Evolutionary conservation across 2,888 invertebrate species (phyloP), one percentile per base, ranked within the genome.

Genomic region (Chrysomela aeneicollis): DNA sequence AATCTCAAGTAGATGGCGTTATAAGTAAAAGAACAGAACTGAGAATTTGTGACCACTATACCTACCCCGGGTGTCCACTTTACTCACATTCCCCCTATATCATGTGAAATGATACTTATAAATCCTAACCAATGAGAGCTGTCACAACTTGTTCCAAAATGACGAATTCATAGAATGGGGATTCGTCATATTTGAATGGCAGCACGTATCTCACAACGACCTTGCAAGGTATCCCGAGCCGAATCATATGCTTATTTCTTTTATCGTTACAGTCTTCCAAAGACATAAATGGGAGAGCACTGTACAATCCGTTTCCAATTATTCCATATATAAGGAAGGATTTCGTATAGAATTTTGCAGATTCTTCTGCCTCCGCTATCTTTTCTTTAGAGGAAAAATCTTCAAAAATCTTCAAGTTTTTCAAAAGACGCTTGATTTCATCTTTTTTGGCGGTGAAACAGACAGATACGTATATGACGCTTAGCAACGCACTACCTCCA

Each of bases 161-260:
- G 12, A 69, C 63, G 6, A 73, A n/a, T 54, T 70, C 62, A 4
- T 61, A 60, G n/a, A 66, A 47, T 2, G 76, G 75, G 1, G 61
- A 64, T 4, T 42, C 60, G 59, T 76, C 73, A 47, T 62, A 71
- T 22, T 63, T 65, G 52, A 76, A 73, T 1, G 75, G 75, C 22
- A 74, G 53, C 19, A 74, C 50, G 47, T 64, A 68, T 32, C 69
- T 54, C 2, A 66, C 64, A 0, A 75, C 66, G 10, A 68, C 37
- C 9, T 71, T 70, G 50, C 76, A 77, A 10, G 76, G 73, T 42
- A 76, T 71, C 6, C 74, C 75, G 49, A 70, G 64, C 35, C 67
- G 65, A 4, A 67, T 50, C 73, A 74, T 75, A 21, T 72, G 71
- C 18, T 35, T 49, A 1, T 69, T 52, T 55, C 61, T 73, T 15